Evolutionary conservation across 2,888 invertebrate genomes (phyloP), one percentile per base, ranked within the genome.

Genomic region (Ophraella communa): DNA sequence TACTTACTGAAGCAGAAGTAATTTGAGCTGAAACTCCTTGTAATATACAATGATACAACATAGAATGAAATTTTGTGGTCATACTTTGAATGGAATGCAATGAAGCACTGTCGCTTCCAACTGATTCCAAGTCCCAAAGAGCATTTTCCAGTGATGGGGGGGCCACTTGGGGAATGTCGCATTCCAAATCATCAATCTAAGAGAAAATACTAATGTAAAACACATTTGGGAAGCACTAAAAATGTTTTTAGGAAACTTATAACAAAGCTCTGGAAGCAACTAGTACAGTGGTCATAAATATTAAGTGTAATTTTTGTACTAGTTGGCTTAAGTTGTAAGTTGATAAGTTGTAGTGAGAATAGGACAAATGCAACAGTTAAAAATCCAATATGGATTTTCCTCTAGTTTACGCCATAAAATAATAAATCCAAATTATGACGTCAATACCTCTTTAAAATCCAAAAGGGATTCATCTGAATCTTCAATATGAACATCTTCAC

Each of bases 11-110:
- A 49, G 96, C 96, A 64, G 95, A 94, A 67, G 88, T 84, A 20
- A 97, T 85, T 82, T 97, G 97, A 21, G 95, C 89, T 3, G 96
- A 94, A 55, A 97, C 89, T 67, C 94, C 95, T 80, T 95, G 94
- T 64, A 97, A 84, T 66, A 95, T 86, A 33, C 91, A 89, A 79
- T 93, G 93, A 55, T 91, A 87, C 73, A 94, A 83, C 72, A 94
- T 89, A 20, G 90, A 89, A 27, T 88, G 87, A 35, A 85, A 84
- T 68, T 83, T 84, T 17, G 82, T 72, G 7, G 82, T 79, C 57
- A 84, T 77, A 1, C 85, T 85, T 66, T 85, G 81, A 56, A 85
- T 79, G 63, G 85, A 85, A 62, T 85, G 84, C 61, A 85, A 78
- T 42, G 85, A 85, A 8, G 84, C 82, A 66, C 83, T 86, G 74